A percentile compares a stretch with the other conserved stretches of the same genome.
These are phyloP conservation scores for Montipora cactus DNA, from an alignment of 64 coral and sea anemone species.

Conservation along the genomic window DNA sequence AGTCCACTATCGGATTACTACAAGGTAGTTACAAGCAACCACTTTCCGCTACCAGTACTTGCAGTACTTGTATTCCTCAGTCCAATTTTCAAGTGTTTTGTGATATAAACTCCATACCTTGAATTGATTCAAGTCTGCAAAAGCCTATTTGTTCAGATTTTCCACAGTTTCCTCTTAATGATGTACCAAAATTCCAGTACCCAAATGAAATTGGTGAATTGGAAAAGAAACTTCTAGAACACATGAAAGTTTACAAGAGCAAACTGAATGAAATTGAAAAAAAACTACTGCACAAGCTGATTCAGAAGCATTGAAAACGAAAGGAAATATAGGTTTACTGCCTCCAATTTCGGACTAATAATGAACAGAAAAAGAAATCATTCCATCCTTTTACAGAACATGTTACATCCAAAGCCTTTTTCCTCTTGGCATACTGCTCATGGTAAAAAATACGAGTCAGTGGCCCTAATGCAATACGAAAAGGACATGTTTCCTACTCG, in stretches of 20 bases:
- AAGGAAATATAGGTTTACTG: constrained; percentile 70
- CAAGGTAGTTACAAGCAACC: too few relatives aligned
- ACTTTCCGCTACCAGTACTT: too few relatives aligned
- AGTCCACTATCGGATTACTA: too few relatives aligned
- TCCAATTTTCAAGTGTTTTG: constrained; percentile 48
- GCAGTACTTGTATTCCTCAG: constrained; percentile 12
- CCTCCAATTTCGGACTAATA: constrained; percentile 66
- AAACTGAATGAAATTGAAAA: constrained; percentile 74
- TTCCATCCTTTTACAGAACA: constrained; percentile 27
- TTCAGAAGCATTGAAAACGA: constrained; percentile 55
- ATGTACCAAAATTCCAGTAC: not conserved
- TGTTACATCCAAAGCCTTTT: constrained; percentile 55
- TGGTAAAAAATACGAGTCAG: constrained; percentile 50
- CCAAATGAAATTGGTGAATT: not conserved
- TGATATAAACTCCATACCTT: not conserved
- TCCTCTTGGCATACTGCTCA: constrained; percentile 49
- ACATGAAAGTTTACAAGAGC: not conserved
- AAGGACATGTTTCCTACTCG: constrained; percentile 30
- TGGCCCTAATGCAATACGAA: constrained; percentile 40
- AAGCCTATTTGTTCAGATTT: constrained; percentile 2
- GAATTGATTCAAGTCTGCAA: not conserved
- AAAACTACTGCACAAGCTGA: constrained; percentile 55
- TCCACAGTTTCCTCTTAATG: not conserved
- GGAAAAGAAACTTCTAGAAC: not conserved
- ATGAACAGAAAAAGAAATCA: constrained; percentile 59